phyloP scores from a whole-genome alignment of 2,888 invertebrate species.

The Heliconius sara region DNA sequence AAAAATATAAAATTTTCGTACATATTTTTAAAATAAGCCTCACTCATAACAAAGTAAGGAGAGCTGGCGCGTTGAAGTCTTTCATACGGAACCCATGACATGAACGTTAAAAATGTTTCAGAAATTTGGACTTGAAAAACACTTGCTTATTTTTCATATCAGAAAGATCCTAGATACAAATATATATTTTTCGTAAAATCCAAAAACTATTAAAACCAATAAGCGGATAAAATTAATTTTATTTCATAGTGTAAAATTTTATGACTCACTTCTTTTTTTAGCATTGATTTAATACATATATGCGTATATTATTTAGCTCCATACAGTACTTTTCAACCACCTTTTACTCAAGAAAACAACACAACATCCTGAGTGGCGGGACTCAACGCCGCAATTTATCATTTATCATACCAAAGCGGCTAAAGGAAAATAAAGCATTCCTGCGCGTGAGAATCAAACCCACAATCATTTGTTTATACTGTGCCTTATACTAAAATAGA shows the following conservation, averaged over 20 bases:
- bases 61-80: constrained; percentile 70
- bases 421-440: not conserved
- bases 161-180: no score
- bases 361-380: not conserved
- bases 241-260: no score
- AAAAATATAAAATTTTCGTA: not conserved
- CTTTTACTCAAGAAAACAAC: not conserved
- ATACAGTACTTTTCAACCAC: not conserved
- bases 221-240: not conserved
- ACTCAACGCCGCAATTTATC: not conserved
- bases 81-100: constrained; percentile 55
- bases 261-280: no score
- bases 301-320: not conserved
- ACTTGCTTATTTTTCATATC: not conserved
- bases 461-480: not conserved
- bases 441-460: not conserved
- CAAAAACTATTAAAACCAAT: not conserved
- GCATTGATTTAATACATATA: no score
- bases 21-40: not conserved
- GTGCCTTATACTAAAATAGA: not conserved
- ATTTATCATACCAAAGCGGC: no score
- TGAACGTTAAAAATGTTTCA: not conserved
- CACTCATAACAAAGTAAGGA: not conserved
- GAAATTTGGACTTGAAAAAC: not conserved
- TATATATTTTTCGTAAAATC: not conserved